Percentiles rank a stretch among this genome's conserved stretches.
Evolutionary conservation across 2,113 vertebrate genomes (phyloP).

Genomic region (Proterorhinus semilunaris): DNA sequence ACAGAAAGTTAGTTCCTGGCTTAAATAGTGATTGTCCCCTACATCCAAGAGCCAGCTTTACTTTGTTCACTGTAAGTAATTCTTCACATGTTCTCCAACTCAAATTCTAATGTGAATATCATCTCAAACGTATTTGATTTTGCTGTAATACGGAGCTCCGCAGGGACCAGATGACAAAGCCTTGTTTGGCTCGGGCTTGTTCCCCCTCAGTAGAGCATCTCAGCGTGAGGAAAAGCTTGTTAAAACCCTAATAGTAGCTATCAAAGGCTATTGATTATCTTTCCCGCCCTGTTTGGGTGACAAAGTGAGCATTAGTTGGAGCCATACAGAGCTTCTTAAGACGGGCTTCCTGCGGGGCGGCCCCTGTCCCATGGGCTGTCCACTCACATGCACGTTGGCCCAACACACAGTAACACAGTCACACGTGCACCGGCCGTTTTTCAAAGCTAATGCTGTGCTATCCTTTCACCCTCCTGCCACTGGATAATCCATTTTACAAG

Average conservation of each 20-base stretch:
- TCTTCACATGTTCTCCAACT: neutral
- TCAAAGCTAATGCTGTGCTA: slow-evolving; percentile 57
- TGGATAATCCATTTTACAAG: slow-evolving; percentile 79
- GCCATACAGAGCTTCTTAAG: slow-evolving; percentile 70
- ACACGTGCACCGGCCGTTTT: slow-evolving; percentile 27
- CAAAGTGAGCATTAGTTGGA: slow-evolving; percentile 81
- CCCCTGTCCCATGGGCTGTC: slow-evolving; percentile 54
- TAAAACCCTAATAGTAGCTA: slow-evolving; percentile 78
- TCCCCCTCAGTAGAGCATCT: slow-evolving; percentile 66
- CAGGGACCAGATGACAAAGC: slow-evolving; percentile 53
- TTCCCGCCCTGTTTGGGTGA: slow-evolving; percentile 82
- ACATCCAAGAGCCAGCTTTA: too few relatives aligned
- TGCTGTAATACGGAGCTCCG: slow-evolving; percentile 31
- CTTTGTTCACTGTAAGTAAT: neutral
- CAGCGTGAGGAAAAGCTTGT: slow-evolving; percentile 80
- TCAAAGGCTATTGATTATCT: slow-evolving; percentile 86
- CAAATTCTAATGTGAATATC: neutral
- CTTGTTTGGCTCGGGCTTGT: slow-evolving; percentile 39
- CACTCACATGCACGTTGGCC: slow-evolving; percentile 18
- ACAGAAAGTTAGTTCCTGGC: too few relatives aligned
- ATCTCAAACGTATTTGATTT: slow-evolving; percentile 11
- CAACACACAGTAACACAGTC: slow-evolving; percentile 5
- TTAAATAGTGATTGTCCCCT: too few relatives aligned
- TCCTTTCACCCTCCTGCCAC: slow-evolving; percentile 74
- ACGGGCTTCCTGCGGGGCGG: slow-evolving; percentile 66